Percentiles rank a stretch among this genome's conserved stretches.
phyloP scores from a whole-genome alignment of 2,113 vertebrate genomes.

The Xiphophorus couchianus region DNA sequence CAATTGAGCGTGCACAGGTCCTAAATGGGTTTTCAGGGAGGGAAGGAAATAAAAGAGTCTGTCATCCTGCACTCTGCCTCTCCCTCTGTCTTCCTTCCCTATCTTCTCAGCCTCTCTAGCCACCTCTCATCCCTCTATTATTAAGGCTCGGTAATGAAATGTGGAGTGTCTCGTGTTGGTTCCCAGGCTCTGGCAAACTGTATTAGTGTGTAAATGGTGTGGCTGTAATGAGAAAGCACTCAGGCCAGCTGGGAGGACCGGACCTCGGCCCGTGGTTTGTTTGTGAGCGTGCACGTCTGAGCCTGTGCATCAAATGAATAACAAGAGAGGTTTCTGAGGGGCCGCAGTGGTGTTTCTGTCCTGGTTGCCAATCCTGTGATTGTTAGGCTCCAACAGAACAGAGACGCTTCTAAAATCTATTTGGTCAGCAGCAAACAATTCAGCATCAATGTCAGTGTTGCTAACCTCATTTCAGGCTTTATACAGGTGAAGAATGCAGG shows the following conservation, averaged over 20 bases:
- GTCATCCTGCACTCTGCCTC: conserved; percentile 42
- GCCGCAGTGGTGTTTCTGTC: conserved; percentile 24
- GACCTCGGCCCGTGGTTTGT: conserved; percentile 34
- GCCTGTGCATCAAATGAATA: conserved; percentile 54
- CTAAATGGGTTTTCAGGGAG: conserved; percentile 75
- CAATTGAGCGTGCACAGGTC: conserved; percentile 67
- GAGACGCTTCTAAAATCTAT: conserved; percentile 40
- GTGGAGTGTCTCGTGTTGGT: conserved; percentile 77
- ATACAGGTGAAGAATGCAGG: conserved; percentile 55
- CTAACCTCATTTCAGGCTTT: conserved; percentile 41
- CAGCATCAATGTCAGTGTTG: conserved; percentile 32
- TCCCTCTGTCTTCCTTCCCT: conserved; percentile 30
- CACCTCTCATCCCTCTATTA: conserved; percentile 64
- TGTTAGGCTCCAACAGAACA: conserved; percentile 43
- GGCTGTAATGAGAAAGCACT: conserved; percentile 79
- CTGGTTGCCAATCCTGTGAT: conserved; percentile 42
- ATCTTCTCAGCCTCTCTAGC: conserved; percentile 37
- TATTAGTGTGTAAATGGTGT: conserved; percentile 82
- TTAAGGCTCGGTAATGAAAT: conserved; percentile 81
- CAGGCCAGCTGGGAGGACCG: conserved; percentile 57
- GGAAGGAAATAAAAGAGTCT: conserved; percentile 56
- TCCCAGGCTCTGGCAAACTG: conserved; percentile 74
- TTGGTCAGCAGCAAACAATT: conserved; percentile 42
- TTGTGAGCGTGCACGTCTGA: conserved; percentile 31
- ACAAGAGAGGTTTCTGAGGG: conserved; percentile 36